phyloP scores from a whole-genome alignment of 2,797 vertebrate genomes.

The Liasis olivaceus region DNA sequence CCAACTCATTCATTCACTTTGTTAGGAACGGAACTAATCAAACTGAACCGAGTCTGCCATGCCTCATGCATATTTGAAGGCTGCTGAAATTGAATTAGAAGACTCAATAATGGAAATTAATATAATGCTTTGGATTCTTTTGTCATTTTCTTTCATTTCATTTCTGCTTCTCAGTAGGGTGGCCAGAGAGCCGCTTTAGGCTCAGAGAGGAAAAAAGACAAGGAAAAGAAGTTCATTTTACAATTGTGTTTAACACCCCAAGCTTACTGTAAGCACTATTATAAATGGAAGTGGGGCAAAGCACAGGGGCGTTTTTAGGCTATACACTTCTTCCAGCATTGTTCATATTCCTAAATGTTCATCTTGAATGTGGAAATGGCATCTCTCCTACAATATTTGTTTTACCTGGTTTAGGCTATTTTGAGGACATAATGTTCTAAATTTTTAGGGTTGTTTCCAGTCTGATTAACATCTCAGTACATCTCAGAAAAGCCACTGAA shows the following conservation, averaged over 20 bases:
- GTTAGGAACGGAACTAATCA: conserved; percentile 31
- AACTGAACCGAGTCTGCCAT: conserved; percentile 8
- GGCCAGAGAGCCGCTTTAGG: background rate
- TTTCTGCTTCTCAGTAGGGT: background rate
- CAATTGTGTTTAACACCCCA: background rate
- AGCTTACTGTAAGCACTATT: background rate
- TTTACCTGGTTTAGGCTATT: background rate
- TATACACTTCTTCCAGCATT: background rate
- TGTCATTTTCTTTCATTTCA: background rate
- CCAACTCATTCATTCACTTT: conserved; percentile 26
- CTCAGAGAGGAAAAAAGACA: background rate
- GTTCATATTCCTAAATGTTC: background rate
- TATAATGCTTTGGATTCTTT: background rate
- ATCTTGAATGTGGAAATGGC: background rate
- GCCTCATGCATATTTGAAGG: conserved; percentile 36
- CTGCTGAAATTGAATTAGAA: conserved; percentile 33
- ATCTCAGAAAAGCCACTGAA: background rate
- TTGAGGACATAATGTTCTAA: background rate
- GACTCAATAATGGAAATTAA: conserved; percentile 18
- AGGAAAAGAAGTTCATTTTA: background rate
- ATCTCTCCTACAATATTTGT: background rate
- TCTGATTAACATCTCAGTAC: background rate
- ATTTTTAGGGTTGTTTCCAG: background rate
- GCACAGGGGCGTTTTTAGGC: background rate
- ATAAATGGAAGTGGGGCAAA: background rate